These are phyloP conservation scores for Hipparchia sbordonii DNA, from an alignment of 2,888 invertebrate species.

Conservation along the genomic window DNA sequence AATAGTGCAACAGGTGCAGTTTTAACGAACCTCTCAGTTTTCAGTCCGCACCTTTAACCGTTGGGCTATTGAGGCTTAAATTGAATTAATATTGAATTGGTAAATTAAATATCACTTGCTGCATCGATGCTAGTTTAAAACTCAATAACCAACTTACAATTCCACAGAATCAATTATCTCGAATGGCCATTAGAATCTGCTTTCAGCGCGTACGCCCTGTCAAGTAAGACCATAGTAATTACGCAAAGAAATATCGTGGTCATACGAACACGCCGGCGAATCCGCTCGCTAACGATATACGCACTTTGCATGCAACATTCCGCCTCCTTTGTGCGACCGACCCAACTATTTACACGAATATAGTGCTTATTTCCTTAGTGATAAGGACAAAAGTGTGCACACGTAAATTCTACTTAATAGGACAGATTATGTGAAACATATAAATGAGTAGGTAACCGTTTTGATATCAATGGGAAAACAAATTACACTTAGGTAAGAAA, in stretches of 20 bases:
- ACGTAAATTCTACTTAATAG: slow-evolving; percentile 16
- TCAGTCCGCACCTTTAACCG: too few species aligned
- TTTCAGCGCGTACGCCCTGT: slow-evolving; percentile 29
- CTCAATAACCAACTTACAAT: neutral
- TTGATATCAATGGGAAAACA: slow-evolving; percentile 27
- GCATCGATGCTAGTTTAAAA: too few species aligned
- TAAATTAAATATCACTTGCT: too few species aligned
- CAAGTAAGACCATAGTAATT: slow-evolving; percentile 56
- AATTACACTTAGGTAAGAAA: neutral
- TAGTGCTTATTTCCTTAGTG: slow-evolving; percentile 2
- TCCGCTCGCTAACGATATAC: slow-evolving; percentile 54
- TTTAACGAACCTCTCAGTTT: too few species aligned
- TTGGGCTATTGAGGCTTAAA: too few species aligned
- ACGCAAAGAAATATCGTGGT: slow-evolving; percentile 51
- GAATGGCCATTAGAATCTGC: slow-evolving; percentile 9
- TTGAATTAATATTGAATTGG: too few species aligned
- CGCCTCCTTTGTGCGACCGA: slow-evolving; percentile 41
- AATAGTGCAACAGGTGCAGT: too few species aligned
- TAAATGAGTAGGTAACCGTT: slow-evolving; percentile 18
- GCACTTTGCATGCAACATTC: slow-evolving; percentile 64
- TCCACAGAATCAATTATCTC: neutral
- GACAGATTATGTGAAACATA: slow-evolving; percentile 24
- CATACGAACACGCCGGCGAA: slow-evolving; percentile 45
- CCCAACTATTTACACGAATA: slow-evolving; percentile 17
- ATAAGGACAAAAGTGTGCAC: neutral